Percentiles rank a stretch among this genome's conserved stretches.
Conservation (phyloP, 2,797 vertebrate species). For the Tangara arthus region DNA sequence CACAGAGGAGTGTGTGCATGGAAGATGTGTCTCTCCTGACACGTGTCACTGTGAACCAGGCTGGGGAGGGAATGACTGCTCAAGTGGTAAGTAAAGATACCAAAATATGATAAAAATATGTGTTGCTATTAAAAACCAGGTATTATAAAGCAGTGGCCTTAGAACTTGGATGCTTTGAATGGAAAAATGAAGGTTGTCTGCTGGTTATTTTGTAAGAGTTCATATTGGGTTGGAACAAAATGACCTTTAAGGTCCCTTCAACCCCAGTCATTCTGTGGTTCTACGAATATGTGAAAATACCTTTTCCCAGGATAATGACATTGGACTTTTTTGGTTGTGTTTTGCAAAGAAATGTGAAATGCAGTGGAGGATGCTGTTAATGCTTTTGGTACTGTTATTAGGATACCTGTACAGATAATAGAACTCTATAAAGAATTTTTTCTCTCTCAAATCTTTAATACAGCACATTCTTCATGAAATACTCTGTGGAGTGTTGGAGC, state of each 20-base stretch:
- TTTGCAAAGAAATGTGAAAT: not conserved
- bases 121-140: not conserved
- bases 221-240: not conserved
- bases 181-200: not conserved
- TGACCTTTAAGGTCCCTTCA: not conserved
- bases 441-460: not conserved
- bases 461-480: not conserved
- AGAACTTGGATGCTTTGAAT: not conserved
- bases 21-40: slow-evolving; percentile 95
- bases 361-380: not conserved
- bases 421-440: not conserved
- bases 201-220: not conserved
- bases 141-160: not conserved
- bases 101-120: not conserved
- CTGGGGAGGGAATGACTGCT: slow-evolving; percentile 97
- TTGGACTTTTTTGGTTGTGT: not conserved
- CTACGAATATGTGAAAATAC: not conserved
- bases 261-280: not conserved
- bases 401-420: not conserved
- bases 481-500: not conserved
- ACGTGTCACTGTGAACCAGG: slow-evolving; percentile 98
- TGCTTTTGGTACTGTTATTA: not conserved
- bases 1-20: slow-evolving; percentile 94
- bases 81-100: slow-evolving; percentile 89
- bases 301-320: not conserved